Base-by-base conservation (phyloP, 1,140 invertebrate genomes). In the Telenomus remus region DNA sequence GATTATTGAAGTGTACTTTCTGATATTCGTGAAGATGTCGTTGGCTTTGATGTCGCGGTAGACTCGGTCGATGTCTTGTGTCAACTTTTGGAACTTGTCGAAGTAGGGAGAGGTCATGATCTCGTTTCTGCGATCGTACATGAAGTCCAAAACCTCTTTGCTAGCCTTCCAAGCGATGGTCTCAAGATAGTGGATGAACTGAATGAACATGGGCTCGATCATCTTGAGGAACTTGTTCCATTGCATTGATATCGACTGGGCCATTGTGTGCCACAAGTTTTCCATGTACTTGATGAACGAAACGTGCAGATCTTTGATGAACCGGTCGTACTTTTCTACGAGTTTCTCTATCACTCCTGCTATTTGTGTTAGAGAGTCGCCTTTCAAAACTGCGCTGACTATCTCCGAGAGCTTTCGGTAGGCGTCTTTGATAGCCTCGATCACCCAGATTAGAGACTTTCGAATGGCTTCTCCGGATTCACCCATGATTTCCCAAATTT, bases 401-500 rank as follows among this genome's bases (percentile, higher is more conserved):
- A 93, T 91, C 16, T 94, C 91, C 7, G 92, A 86, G 0, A 93
- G 83, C 72, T 93, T 93, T 37, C 91, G 89, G 68, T 94, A 94
- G 0, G 91, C 91, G 15, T 85, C 89, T 81, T 94, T 94, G 0
- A 94, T 88, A 1, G 91, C 91, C 55, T 95, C 92, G 0, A 95
- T 91, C 0, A 94, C 89, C 91, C 92, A 95, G 0, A 92, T 86
- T 1, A 95, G 88, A 53, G 93, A 94, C 60, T 94, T 90, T 14
- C 93, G 90, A 1, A 95, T 90, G 0, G 93, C 93, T 77, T 93
- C 89, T 6, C 93, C 93, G 0, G 94, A 95, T 37, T 94, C 93
- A 0, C 94, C 94, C 93, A 95, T 94, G 73, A 94, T 91, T 44
- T 93, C 92, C 92, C 93, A 94, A 71, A 95, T 91, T 81, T 95